Conservation (phyloP, 2,888 invertebrate genomes). For the Galerucella nymphaeae region DNA sequence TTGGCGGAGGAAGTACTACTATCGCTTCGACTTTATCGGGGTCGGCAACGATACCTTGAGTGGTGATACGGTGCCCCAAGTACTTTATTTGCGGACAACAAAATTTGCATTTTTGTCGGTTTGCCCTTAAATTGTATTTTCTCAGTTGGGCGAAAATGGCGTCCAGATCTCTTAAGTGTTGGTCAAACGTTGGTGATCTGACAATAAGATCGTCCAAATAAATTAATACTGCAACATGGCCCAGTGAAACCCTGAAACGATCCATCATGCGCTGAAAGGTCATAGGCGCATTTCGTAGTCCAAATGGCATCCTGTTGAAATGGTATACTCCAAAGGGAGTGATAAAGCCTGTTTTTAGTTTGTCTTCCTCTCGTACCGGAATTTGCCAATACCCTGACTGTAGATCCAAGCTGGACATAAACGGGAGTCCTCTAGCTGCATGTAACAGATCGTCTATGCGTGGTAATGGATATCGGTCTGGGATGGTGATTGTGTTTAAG, state of each 20-base stretch:
- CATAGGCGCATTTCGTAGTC: constrained; percentile 44
- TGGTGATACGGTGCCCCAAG: constrained; percentile 39
- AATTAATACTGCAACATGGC: constrained; percentile 37
- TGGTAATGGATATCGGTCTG: constrained; percentile 33
- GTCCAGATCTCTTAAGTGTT: constrained; percentile 46
- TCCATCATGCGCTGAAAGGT: constrained; percentile 48
- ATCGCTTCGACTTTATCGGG: constrained; percentile 44
- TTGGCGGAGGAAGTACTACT: constrained; percentile 30
- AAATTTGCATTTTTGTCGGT: constrained; percentile 44
- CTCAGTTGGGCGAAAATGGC: constrained; percentile 35
- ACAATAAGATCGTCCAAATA: constrained; percentile 44
- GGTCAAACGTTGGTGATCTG: constrained; percentile 39
- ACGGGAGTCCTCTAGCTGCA: constrained; percentile 19
- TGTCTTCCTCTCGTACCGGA: constrained; percentile 24
- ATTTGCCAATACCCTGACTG: constrained; percentile 42
- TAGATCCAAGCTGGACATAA: constrained; percentile 43
- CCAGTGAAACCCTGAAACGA: constrained; percentile 38
- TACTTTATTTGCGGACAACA: constrained; percentile 36
- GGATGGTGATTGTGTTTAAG: constrained; percentile 26
- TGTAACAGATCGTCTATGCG: constrained; percentile 39
- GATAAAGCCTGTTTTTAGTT: constrained; percentile 35
- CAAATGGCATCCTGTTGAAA: constrained; percentile 42
- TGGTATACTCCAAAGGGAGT: too few relatives aligned
- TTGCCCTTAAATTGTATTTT: constrained; percentile 36
- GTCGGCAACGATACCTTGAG: constrained; percentile 39